Evolutionary conservation across 2,113 vertebrate species (phyloP).

Genomic region (Willisornis vidua): DNA sequence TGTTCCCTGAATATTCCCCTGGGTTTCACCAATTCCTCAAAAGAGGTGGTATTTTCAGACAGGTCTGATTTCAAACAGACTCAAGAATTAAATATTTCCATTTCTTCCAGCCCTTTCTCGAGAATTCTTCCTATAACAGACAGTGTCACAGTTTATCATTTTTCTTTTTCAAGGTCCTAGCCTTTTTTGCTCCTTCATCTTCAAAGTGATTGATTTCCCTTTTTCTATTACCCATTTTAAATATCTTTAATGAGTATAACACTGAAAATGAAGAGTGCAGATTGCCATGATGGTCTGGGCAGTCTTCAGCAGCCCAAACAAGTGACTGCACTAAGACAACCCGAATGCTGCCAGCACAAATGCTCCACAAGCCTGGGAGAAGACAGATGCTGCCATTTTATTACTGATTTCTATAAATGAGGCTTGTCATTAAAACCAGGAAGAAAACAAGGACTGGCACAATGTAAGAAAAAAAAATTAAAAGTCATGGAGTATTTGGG

Average conservation of each 20-base stretch:
- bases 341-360: constrained; percentile 7
- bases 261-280: neutral
- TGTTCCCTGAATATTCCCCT: neutral
- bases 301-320: constrained; percentile 24
- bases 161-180: neutral
- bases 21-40: neutral
- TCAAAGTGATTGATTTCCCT: neutral
- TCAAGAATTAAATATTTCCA: neutral
- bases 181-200: neutral
- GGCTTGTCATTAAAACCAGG: constrained; percentile 23
- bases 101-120: neutral
- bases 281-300: neutral
- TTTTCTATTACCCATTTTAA: neutral
- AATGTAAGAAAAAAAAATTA: neutral
- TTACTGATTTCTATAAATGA: neutral
- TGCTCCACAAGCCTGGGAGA: neutral
- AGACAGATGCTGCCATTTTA: constrained; percentile 51
- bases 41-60: neutral
- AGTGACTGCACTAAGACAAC: neutral
- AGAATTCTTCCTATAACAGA: neutral
- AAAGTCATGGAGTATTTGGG: neutral
- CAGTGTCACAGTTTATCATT: neutral
- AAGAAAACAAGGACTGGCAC: constrained; percentile 32
- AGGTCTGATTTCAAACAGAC: neutral
- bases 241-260: neutral